phyloP scores from a whole-genome alignment of 2,113 vertebrate species.

The Bujurquina vittata region DNA sequence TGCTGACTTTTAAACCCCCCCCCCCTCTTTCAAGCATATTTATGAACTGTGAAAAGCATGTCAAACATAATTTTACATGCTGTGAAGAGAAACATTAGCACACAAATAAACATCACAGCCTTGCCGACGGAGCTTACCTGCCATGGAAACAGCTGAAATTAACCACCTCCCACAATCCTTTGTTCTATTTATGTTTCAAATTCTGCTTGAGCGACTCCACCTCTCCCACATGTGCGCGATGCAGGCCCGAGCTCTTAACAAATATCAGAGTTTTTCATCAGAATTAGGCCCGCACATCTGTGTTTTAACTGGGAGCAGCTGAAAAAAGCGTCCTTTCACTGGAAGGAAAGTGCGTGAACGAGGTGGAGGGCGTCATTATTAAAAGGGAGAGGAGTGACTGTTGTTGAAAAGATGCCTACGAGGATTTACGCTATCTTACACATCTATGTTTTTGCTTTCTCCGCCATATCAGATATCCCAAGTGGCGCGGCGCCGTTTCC shows the following conservation, averaged over 20 bases:
- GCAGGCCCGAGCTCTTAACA: constrained; percentile 42
- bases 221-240: constrained; percentile 49
- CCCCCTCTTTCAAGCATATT: not conserved
- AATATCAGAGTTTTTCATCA: constrained; percentile 49
- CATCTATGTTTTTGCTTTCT: constrained; percentile 44
- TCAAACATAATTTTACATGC: constrained; percentile 43
- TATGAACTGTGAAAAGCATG: constrained; percentile 30
- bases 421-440: constrained; percentile 62
- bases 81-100: constrained; percentile 28
- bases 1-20: not conserved
- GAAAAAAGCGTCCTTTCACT: constrained; percentile 23
- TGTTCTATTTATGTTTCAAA: constrained; percentile 61
- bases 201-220: constrained; percentile 31
- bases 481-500: constrained; percentile 55
- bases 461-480: constrained; percentile 66
- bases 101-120: constrained; percentile 46
- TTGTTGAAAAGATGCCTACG: constrained; percentile 39
- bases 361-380: constrained; percentile 13
- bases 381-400: constrained; percentile 44
- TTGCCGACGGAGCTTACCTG: constrained; percentile 38
- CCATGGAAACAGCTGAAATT: constrained; percentile 58
- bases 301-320: constrained; percentile 55
- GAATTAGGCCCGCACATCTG: constrained; percentile 54
- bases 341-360: constrained; percentile 1
- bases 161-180: constrained; percentile 55